Conservation (phyloP, 2,797 vertebrate species). For the Pangasius larnaudii region DNA sequence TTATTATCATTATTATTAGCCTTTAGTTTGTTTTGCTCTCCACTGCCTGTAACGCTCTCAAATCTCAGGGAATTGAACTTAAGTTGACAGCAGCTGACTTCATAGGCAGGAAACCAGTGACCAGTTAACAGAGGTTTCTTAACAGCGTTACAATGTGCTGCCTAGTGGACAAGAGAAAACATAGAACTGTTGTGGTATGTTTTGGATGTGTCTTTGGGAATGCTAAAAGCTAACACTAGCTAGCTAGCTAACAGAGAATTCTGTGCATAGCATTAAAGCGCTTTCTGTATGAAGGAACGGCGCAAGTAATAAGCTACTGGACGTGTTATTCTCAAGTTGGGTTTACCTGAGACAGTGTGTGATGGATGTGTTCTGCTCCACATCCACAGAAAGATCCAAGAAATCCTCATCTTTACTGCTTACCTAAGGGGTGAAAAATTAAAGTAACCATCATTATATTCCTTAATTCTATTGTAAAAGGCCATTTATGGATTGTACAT, state of each 20-base stretch:
- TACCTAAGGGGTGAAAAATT: constrained; percentile 72
- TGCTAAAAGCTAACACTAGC: neutral
- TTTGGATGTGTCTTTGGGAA: neutral
- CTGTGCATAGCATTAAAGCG: neutral
- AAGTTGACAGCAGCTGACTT: neutral
- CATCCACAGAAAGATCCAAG: constrained; percentile 90
- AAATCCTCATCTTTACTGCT: constrained; percentile 96
- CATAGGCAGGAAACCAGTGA: neutral
- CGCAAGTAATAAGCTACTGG: neutral
- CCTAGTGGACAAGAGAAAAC: neutral
- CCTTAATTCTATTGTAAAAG: neutral
- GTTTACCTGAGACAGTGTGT: constrained; percentile 89
- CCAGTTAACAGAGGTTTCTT: neutral
- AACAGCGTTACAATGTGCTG: neutral
- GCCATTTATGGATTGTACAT: neutral
- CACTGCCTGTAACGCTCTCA: neutral
- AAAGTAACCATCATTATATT: neutral
- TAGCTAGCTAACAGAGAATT: constrained; percentile 1
- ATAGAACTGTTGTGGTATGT: neutral
- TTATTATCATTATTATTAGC: neutral
- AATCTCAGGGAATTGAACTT: neutral
- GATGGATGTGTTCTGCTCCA: constrained; percentile 94
- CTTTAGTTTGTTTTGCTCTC: neutral
- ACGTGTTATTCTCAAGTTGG: neutral
- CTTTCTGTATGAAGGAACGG: neutral